Base-by-base conservation (phyloP, 2,113 vertebrate genomes). In the Lamprologus tigripictilis region DNA sequence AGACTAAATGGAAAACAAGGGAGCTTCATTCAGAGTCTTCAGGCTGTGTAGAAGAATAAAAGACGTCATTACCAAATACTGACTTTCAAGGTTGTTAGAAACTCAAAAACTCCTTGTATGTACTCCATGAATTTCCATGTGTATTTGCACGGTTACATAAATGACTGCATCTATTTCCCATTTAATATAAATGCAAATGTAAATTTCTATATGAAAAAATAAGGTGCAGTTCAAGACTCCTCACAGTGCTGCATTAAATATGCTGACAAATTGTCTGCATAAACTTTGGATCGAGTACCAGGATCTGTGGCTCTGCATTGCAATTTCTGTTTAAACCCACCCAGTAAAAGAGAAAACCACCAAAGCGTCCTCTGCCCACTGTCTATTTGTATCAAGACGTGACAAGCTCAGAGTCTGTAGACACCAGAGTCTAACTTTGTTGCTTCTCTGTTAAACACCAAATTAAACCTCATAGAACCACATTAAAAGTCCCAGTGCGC, bases 381-480 rank as follows among this genome's bases (percentile, higher is more conserved):
- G 3, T 55, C 54, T 26, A 31, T 61, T 17, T 31, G 57, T 31
- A 61, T 31, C 57, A 28, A 61, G 57, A 31, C 3, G 5, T 61
- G 57, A 31, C 26, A 9, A 31, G 26, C 26, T 61, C 57, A 31
- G 13, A 31, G 14, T 31, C 57, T 61, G 57, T 3, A 61, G 57
- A 61, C 57, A 61, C 57, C 57, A 61, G 26, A 31, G 28, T 61
- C 57, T 61, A 31, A 17, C 13, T 61, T 17, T 0, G 0, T 31
- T 17, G 57, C 57, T 61, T 2, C 57, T 61, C 57, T 61, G 5
- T 61, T 31, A 31, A 61, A 61, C 14, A 31, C 57, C 14, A 61
- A 31, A 61, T 61, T 9, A 31, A 61, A 31, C 26, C 8, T 31
- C 26, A 61, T 10, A 31, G 14, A 4, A 61, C 14, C 57, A 61